phyloP scores from a whole-genome alignment of 2,888 invertebrate genomes.

The Incurvaria masculella region DNA sequence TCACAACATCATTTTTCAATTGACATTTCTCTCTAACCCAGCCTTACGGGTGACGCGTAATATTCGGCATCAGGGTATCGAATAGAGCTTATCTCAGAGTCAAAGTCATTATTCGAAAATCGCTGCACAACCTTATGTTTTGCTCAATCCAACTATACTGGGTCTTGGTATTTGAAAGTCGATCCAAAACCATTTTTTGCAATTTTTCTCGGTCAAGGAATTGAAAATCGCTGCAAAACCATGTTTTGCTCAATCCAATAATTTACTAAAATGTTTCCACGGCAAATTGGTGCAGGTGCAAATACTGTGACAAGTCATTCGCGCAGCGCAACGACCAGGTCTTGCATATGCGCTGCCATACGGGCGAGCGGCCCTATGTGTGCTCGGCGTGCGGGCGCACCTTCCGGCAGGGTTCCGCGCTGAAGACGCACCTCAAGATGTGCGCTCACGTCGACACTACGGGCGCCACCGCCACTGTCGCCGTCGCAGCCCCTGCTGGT shows the following conservation, averaged over 20 bases:
- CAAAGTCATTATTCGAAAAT: too few relatives aligned
- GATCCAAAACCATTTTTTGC: too few relatives aligned
- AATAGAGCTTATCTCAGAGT: too few relatives aligned
- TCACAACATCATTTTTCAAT: too few relatives aligned
- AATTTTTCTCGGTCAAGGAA: background rate
- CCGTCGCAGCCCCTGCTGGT: too few relatives aligned
- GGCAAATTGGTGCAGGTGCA: slow-evolving; percentile 27
- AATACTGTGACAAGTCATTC: slow-evolving; percentile 54
- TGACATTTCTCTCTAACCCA: too few relatives aligned
- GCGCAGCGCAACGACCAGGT: slow-evolving; percentile 57
- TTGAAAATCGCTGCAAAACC: background rate
- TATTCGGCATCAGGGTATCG: too few relatives aligned
- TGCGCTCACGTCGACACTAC: slow-evolving; percentile 22
- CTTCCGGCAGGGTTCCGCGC: slow-evolving; percentile 49
- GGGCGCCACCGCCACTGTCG: background rate
- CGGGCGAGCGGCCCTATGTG: slow-evolving; percentile 44
- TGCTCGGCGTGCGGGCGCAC: slow-evolving; percentile 47
- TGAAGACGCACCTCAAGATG: slow-evolving; percentile 48
- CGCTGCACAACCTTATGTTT: too few relatives aligned
- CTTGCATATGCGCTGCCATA: slow-evolving; percentile 54
- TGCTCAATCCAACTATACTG: too few relatives aligned
- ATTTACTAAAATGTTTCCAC: background rate
- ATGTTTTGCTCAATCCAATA: background rate
- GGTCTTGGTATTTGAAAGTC: too few relatives aligned
- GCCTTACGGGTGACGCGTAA: too few relatives aligned